Base-by-base conservation (phyloP, 2,888 invertebrate species). In the Pemphredon lugubris region DNA sequence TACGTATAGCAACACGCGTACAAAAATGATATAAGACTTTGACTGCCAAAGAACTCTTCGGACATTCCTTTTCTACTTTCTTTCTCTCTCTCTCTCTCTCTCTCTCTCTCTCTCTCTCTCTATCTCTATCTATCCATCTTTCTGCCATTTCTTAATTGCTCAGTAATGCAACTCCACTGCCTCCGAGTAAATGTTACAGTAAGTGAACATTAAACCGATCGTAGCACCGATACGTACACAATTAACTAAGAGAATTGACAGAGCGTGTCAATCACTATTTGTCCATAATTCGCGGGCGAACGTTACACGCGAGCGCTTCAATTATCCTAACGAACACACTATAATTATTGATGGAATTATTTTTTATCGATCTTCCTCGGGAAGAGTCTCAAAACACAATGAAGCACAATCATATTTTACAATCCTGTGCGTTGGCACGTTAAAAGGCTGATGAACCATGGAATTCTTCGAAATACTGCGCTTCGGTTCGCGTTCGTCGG, bases 11-110 rank as follows among this genome's bases (percentile, higher is more conserved):
- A 26, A 26, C 26, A 7, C 7, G 7, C 26, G 26, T 26, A 26
- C 3, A 26, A 26, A 26, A 26, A 26, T 26, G 26, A 26, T 26
- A 26, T 26, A 6, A 30, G 5, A 30, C 7, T 30, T 30, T 2
- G 34, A 34, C 34, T 67, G 65, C 67, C 54, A 54, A 47, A 48
- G 14, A 48, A 18, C 42, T 14, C 55, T 45, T 34, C 14, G 34
- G 39, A 55, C 54, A 55, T 61, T 68, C 55, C 63, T 32, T 20
- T 34, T 6, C 13, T 30, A 30, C 14, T 21, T 21, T 26, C 48
- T 26, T 26, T 16, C 32, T 34, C 11, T n/a, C 14, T 21, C 2
- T 42, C 14, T 7, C 2, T 47, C 11, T 30, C 16, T 30, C 14
- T 48, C 50, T 50, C 34, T 16, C 47, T 50, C 4, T 9, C 9